Evolutionary conservation across 2,888 invertebrate species (phyloP).

Genomic region (Noctua janthina): DNA sequence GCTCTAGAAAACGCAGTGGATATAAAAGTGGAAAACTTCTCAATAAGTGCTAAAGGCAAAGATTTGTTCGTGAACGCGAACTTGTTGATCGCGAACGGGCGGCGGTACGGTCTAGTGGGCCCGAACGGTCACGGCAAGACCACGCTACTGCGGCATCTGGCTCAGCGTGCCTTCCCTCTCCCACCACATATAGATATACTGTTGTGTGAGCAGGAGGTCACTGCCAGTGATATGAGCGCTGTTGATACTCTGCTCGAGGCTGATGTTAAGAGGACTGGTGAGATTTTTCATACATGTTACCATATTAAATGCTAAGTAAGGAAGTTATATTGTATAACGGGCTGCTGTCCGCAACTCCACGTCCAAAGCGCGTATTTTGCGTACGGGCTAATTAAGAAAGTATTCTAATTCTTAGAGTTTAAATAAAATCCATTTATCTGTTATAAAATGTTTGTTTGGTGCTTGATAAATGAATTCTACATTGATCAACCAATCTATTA

Average conservation of each 20-base stretch:
- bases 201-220: conserved; percentile 99
- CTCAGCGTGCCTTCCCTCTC: conserved; percentile 96
- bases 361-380: not conserved
- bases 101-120: conserved; percentile 99
- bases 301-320: not conserved
- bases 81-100: conserved; percentile 97
- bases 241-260: conserved; percentile 98
- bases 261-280: conserved; percentile 95
- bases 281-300: conserved; percentile 41
- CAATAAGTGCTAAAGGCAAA: conserved; percentile 99
- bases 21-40: conserved; percentile 99
- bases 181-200: conserved; percentile 98
- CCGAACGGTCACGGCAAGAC: conserved; percentile 99
- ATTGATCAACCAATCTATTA: not conserved
- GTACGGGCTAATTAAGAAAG: not conserved
- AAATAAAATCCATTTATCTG: not conserved
- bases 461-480: not conserved
- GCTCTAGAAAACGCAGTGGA: conserved; percentile 98
- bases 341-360: not conserved
- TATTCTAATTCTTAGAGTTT: not conserved
- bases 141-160: conserved; percentile 97
- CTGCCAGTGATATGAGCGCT: conserved; percentile 97
- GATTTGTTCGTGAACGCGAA: conserved; percentile 99
- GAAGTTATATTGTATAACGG: not conserved
- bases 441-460: not conserved